These are phyloP conservation scores for Zeuzera pyrina DNA, from an alignment of 2,888 invertebrate species.

Conservation along the genomic window DNA sequence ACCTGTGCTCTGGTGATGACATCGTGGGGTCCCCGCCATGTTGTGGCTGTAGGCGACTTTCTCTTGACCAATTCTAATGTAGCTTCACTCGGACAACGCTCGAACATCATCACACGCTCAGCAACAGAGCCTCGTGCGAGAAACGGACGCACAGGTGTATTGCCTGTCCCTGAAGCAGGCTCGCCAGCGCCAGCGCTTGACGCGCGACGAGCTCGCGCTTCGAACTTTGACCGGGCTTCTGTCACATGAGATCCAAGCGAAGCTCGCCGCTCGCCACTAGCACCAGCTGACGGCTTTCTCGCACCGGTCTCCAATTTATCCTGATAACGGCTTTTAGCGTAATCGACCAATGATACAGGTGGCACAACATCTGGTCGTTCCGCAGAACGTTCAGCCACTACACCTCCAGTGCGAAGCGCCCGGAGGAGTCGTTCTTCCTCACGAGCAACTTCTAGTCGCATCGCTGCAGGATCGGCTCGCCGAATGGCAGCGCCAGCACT, in stretches of 20 bases:
- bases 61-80: slow-evolving; percentile 77
- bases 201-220: slow-evolving; percentile 63
- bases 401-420: slow-evolving; percentile 81
- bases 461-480: slow-evolving; percentile 63
- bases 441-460: slow-evolving; percentile 82
- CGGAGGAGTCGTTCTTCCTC: slow-evolving; percentile 86
- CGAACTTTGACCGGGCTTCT: slow-evolving; percentile 64
- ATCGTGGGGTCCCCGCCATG: slow-evolving; percentile 71
- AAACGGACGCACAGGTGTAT: slow-evolving; percentile 83
- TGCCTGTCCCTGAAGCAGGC: slow-evolving; percentile 38
- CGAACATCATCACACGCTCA: slow-evolving; percentile 91
- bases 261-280: slow-evolving; percentile 53
- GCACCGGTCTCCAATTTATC: slow-evolving; percentile 70
- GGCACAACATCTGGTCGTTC: slow-evolving; percentile 67
- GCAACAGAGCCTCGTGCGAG: slow-evolving; percentile 92
- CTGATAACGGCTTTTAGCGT: slow-evolving; percentile 77
- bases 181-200: slow-evolving; percentile 58
- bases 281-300: slow-evolving; percentile 56
- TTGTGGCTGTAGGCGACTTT: slow-evolving; percentile 67
- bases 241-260: slow-evolving; percentile 66
- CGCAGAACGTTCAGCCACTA: slow-evolving; percentile 57
- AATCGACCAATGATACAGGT: slow-evolving; percentile 74
- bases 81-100: slow-evolving; percentile 88
- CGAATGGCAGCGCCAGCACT: slow-evolving; percentile 45
- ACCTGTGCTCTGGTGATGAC: slow-evolving; percentile 72